phyloP scores from a whole-genome alignment of 2,797 vertebrate species.

The Pitangus sulphuratus region DNA sequence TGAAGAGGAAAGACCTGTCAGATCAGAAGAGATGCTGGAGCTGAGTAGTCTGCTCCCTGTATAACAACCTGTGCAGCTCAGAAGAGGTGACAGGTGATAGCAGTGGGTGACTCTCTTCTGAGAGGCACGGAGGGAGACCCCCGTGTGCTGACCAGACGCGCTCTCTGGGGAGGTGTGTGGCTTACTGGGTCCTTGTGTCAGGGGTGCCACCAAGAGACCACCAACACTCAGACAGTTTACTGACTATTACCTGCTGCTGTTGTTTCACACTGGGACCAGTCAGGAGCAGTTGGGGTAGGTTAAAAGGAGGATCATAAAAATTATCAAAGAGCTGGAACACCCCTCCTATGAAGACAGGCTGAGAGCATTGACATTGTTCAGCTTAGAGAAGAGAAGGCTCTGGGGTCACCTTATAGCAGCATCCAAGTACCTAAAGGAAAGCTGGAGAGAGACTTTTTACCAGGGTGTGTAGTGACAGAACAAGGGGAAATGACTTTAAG shows the following conservation, averaged over 20 bases:
- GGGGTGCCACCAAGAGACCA: neutral
- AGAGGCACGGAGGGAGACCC: neutral
- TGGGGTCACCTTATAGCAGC: neutral
- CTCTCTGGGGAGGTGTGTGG: neutral
- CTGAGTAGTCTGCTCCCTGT: neutral
- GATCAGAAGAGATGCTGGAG: neutral
- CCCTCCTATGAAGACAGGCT: neutral
- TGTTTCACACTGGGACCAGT: neutral
- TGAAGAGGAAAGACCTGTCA: neutral
- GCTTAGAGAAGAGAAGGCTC: neutral
- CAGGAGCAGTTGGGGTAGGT: neutral
- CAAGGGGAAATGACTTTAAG: neutral
- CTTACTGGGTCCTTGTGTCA: neutral
- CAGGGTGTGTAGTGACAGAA: neutral
- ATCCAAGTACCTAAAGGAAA: neutral
- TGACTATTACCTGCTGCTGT: neutral
- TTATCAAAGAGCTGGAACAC: neutral
- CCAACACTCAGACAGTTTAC: rapidly evolving
- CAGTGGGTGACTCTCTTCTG: neutral
- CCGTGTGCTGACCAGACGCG: neutral
- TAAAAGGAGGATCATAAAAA: neutral
- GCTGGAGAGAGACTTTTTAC: neutral
- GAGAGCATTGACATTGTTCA: neutral
- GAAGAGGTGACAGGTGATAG: neutral
- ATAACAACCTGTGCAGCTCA: neutral